These are phyloP conservation scores for Esperia sulphurella DNA, from an alignment of 2,888 invertebrate genomes.

Conservation along the genomic window DNA sequence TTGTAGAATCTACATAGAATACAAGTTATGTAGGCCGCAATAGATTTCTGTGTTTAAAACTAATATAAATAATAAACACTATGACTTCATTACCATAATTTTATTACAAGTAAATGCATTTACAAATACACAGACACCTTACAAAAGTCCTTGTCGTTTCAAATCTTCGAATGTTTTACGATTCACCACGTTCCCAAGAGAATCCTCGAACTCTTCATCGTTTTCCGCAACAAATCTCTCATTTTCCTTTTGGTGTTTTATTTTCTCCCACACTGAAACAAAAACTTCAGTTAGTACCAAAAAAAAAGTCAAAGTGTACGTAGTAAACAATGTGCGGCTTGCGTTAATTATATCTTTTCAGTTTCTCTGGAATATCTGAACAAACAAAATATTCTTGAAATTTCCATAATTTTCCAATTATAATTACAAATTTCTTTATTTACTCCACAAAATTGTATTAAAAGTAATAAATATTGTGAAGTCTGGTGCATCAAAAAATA, in stretches of 20 bases:
- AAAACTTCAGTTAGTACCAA: background rate
- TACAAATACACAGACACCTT: conserved; percentile 33
- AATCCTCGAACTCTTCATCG: conserved; percentile 99
- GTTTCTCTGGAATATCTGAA: too few species aligned
- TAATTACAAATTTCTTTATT: too few species aligned
- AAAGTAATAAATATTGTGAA: too few species aligned
- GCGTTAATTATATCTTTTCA: too few species aligned
- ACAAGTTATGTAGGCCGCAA: background rate
- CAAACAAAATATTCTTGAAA: too few species aligned
- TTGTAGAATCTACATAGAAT: too few species aligned
- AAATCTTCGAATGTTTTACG: conserved; percentile 99
- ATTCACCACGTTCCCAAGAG: conserved; percentile 98
- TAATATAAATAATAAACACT: background rate
- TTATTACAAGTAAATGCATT: background rate
- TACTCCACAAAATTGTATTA: too few species aligned
- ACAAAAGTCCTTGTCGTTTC: conserved; percentile 97
- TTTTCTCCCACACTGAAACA: conserved; percentile 95
- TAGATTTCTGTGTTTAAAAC: background rate
- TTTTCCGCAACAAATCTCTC: conserved; percentile 98
- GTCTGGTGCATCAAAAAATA: too few species aligned
- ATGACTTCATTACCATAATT: background rate
- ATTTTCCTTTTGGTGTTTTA: conserved; percentile 95
- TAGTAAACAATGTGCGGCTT: too few species aligned
- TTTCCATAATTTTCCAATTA: too few species aligned
- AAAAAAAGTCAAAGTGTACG: too few species aligned